Evolutionary conservation across 2,888 invertebrate species (phyloP).

Genomic region (Andrena flavipes): DNA sequence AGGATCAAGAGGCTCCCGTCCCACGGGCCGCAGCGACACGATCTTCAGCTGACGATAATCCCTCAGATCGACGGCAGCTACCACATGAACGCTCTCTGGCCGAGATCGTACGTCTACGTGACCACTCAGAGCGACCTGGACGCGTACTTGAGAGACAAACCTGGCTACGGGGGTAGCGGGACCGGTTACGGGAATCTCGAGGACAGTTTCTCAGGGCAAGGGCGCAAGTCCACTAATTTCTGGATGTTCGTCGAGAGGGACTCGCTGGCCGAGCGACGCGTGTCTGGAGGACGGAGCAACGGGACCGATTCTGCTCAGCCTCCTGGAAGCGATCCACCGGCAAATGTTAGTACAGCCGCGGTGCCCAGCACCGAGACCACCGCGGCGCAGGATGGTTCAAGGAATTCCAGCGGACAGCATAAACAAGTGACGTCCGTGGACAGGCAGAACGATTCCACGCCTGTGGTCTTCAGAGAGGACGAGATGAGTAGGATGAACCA

Average conservation of each 20-base stretch:
- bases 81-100: conserved; percentile 62
- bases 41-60: conserved; percentile 76
- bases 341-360: not conserved
- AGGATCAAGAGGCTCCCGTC: conserved; percentile 61
- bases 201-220: conserved; percentile 22
- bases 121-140: conserved; percentile 47
- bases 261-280: conserved; percentile 8
- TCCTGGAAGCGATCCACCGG: not conserved
- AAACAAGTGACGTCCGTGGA: not conserved
- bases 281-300: not conserved
- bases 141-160: conserved; percentile 18
- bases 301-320: not conserved
- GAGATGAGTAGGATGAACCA: conserved; percentile 14
- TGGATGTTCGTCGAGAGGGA: conserved; percentile 35
- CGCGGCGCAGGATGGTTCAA: not conserved
- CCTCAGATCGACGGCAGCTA: conserved; percentile 71
- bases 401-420: conserved; percentile 13
- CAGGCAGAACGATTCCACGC: not conserved
- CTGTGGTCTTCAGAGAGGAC: not conserved
- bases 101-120: conserved; percentile 71
- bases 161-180: not conserved
- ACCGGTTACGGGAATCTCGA: conserved; percentile 17
- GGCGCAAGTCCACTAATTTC: conserved; percentile 10
- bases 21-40: conserved; percentile 60
- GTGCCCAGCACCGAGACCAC: not conserved